Base-by-base conservation (phyloP, 1,140 invertebrate genomes). In the Zaprionus ghesquierei region DNA sequence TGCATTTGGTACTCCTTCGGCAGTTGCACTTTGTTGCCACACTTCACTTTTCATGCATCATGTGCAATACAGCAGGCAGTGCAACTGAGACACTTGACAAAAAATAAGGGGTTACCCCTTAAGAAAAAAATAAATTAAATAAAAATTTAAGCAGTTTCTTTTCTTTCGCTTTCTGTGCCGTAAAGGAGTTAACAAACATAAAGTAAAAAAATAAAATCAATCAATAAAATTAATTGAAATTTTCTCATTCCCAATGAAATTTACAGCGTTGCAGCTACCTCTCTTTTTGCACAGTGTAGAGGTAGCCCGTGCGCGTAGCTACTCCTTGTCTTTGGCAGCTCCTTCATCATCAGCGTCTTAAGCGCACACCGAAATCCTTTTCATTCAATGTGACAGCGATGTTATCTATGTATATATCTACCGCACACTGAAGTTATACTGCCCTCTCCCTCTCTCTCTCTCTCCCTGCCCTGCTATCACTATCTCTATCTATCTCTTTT, bases 361-460 rank as follows among this genome's bases (percentile, higher is more conserved):
- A 69, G 58, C 69, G 54, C 33, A 44, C 20, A 38, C 51, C 64
- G 60, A 79, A 82, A 84, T 82, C 81, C 77, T 79, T 84, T 84
- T 80, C 81, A 79, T 78, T 82, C 76, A 84, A 77, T 72, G 71
- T 68, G 70, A 33, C 59, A 56, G 58, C 61, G 46, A n/a, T 66
- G 64, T 87, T 87, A 87, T 87, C 82, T 82, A 66, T 82, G 72
- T 62, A 82, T 87, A 60, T 80, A 53, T 59, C 38, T 69, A n/a
- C 15, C 22, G 22, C 35, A 3, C 18, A 29, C 5, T 2, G 15
- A 29, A 53, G 23, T 29, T 29, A 25, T 25, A 13, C 29, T 50
- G 5, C 18, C 5, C n/a, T 29, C 13, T 13, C 13, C 5, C n/a
- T 18, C 18, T 0, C 23, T 12, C 2, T 5, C 6, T 13, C 53